Evolutionary conservation across 1,140 invertebrate species (phyloP).

Genomic region (Potamilus streckersoni): DNA sequence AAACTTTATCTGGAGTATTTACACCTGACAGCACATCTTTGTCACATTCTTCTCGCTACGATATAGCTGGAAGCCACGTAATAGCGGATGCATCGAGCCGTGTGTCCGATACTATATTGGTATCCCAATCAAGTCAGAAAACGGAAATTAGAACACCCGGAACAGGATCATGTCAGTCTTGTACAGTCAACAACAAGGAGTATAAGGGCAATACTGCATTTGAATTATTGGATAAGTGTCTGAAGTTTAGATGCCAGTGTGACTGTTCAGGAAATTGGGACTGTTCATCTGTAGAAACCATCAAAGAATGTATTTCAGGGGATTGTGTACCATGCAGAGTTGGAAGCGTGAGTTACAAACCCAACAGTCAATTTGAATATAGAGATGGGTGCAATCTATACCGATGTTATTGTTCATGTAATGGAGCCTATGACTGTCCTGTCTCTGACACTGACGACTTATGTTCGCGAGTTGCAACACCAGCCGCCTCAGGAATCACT

Average conservation of each 20-base stretch:
- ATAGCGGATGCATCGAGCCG: neutral
- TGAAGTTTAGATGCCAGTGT: slow-evolving; percentile 24
- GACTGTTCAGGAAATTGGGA: slow-evolving; percentile 16
- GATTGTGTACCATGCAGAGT: slow-evolving; percentile 41
- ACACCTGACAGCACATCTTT: neutral
- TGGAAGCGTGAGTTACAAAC: slow-evolving; percentile 24
- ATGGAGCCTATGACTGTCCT: slow-evolving; percentile 39
- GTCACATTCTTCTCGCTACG: slow-evolving; percentile 8
- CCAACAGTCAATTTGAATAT: slow-evolving; percentile 36
- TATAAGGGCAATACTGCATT: slow-evolving; percentile 22
- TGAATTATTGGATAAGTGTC: slow-evolving; percentile 22
- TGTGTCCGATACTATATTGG: neutral
- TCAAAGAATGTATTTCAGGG: slow-evolving; percentile 22
- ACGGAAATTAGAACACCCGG: slow-evolving; percentile 13
- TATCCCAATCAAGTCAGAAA: slow-evolving; percentile 9
- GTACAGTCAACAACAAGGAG: slow-evolving; percentile 14
- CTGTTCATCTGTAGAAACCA: slow-evolving; percentile 3
- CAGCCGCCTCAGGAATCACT: slow-evolving; percentile 6
- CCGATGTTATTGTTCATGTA: slow-evolving; percentile 40
- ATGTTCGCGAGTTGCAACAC: slow-evolving; percentile 18
- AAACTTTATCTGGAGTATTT: slow-evolving; percentile 1
- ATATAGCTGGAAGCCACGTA: slow-evolving; percentile 24
- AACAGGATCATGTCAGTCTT: neutral
- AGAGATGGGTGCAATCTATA: slow-evolving; percentile 39
- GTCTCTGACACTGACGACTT: slow-evolving; percentile 29